These are phyloP conservation scores for Oenanthe oenanthe DNA, from an alignment of 2,113 vertebrate genomes.

Conservation along the genomic window DNA sequence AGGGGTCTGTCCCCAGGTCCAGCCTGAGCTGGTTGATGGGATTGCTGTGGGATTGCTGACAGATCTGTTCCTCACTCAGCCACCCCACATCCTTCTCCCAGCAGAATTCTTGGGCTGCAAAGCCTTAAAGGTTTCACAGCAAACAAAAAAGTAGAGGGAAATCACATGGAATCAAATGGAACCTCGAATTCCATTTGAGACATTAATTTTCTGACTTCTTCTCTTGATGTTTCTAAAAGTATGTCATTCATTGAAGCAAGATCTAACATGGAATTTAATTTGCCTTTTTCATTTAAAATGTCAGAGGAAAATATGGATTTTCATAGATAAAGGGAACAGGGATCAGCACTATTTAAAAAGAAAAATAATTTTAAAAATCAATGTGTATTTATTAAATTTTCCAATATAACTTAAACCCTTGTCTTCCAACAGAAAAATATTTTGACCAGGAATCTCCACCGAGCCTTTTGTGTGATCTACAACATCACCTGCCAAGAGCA, in stretches of 20 bases:
- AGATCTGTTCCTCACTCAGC: background rate
- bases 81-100: background rate
- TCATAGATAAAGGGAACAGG: background rate
- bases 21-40: background rate
- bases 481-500: background rate
- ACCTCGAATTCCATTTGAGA: background rate
- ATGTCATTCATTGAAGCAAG: background rate
- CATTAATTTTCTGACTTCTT: background rate
- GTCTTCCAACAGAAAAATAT: background rate
- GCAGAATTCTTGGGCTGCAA: background rate
- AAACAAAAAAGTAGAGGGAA: background rate
- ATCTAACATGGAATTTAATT: background rate
- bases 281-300: background rate
- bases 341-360: background rate
- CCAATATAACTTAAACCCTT: background rate
- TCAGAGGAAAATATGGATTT: background rate
- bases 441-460: background rate
- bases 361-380: background rate
- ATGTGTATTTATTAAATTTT: background rate
- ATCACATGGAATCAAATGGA: background rate
- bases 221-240: background rate
- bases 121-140: background rate
- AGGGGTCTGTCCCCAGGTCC: background rate
- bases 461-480: background rate
- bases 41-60: background rate